Evolutionary conservation across 2,888 invertebrate species (phyloP).

Genomic region (Arge pagana): DNA sequence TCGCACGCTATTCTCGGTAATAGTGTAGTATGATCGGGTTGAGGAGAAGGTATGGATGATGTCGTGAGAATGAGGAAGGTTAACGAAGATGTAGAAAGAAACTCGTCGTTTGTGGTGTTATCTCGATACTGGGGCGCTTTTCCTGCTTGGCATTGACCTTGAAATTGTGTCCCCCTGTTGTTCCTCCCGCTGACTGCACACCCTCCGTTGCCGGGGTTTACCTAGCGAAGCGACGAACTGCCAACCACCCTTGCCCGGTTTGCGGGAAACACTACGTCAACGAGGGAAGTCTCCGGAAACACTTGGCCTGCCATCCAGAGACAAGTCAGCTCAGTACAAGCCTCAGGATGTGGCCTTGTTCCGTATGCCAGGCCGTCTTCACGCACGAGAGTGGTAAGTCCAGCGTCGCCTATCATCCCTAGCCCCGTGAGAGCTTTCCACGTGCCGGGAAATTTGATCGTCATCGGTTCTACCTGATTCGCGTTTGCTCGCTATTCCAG

Average conservation of each 20-base stretch:
- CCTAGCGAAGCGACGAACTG: slow-evolving; percentile 91
- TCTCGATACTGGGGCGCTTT: slow-evolving; percentile 31
- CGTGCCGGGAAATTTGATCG: neutral
- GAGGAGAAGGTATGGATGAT: no score
- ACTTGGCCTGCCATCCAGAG: slow-evolving; percentile 92
- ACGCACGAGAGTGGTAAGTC: slow-evolving; percentile 89
- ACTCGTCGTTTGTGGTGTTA: slow-evolving; percentile 12
- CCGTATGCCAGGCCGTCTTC: slow-evolving; percentile 93
- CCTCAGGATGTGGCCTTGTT: slow-evolving; percentile 94
- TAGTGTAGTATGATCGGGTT: slow-evolving; percentile 35
- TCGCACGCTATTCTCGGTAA: no score
- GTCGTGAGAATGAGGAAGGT: neutral
- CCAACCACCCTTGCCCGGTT: slow-evolving; percentile 93
- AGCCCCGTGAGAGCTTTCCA: neutral
- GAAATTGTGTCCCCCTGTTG: slow-evolving; percentile 58
- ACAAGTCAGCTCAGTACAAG: slow-evolving; percentile 84
- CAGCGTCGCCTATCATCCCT: neutral
- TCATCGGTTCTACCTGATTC: neutral
- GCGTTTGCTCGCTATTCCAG: no score
- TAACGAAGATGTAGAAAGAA: neutral
- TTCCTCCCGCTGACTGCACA: slow-evolving; percentile 59
- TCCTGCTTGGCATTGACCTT: slow-evolving; percentile 60
- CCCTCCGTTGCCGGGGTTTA: slow-evolving; percentile 64
- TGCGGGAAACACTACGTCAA: slow-evolving; percentile 96
- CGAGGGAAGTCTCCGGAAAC: slow-evolving; percentile 90